Evolutionary conservation across 2,113 vertebrate species (phyloP).

Genomic region (Clinocottus analis): DNA sequence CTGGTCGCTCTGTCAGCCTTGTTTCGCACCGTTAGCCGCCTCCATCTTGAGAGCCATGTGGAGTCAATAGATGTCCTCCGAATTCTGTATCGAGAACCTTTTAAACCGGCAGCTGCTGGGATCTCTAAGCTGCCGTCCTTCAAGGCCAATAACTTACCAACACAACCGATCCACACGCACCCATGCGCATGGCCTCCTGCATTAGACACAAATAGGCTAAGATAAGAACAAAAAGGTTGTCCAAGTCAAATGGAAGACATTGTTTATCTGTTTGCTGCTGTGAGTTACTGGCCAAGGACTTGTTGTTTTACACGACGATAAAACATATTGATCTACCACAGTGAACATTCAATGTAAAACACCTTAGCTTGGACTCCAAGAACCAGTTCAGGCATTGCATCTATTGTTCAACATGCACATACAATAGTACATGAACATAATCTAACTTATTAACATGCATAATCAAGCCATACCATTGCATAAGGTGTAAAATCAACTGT

Average conservation of each 20-base stretch:
- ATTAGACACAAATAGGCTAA: neutral
- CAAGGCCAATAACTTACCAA: neutral
- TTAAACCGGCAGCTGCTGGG: constrained; percentile 1
- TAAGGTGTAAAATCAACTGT: too few relatives aligned
- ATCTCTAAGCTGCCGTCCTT: neutral
- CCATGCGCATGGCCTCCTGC: too few relatives aligned
- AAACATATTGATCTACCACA: neutral
- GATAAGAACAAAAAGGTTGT: neutral
- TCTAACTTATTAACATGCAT: neutral
- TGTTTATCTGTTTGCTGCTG: too few relatives aligned
- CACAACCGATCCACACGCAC: neutral
- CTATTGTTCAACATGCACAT: too few relatives aligned
- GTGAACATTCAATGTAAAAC: neutral
- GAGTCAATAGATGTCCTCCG: neutral
- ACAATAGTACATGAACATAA: neutral
- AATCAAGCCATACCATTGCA: neutral
- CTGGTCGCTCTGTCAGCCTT: neutral
- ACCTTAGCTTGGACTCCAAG: neutral
- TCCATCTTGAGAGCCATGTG: neutral
- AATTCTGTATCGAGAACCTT: neutral
- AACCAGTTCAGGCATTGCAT: neutral
- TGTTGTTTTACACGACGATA: too few relatives aligned
- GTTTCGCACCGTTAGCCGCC: neutral
- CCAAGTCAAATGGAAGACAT: too few relatives aligned
- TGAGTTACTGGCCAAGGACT: too few relatives aligned